Evolutionary conservation across 2,888 invertebrate species (phyloP).

Genomic region (Drosophila formosana): DNA sequence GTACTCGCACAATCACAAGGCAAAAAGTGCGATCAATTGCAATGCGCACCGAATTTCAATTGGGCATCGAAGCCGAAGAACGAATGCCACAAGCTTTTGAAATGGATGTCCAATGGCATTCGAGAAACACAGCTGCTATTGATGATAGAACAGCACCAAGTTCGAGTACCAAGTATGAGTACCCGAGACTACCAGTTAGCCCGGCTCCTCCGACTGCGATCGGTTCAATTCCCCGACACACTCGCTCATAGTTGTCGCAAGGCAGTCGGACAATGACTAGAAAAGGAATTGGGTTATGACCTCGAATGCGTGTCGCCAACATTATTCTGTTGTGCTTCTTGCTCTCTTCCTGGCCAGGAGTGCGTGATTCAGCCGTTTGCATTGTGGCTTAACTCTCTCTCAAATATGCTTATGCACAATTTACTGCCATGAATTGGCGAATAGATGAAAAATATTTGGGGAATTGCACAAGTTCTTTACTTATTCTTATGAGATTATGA

Average conservation of each 20-base stretch:
- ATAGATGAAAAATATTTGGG: background rate
- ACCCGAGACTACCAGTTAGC: background rate
- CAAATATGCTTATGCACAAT: background rate
- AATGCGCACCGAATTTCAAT: constrained; percentile 79
- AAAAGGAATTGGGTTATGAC: constrained; percentile 82
- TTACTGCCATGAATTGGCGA: background rate
- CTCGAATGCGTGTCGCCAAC: constrained; percentile 80
- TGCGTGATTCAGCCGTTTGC: constrained; percentile 66
- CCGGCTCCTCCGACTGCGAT: constrained; percentile 17
- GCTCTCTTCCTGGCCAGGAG: constrained; percentile 15
- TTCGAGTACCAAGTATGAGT: constrained; percentile 14
- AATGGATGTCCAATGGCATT: constrained; percentile 60
- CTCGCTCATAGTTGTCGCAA: background rate
- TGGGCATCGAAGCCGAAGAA: constrained; percentile 45
- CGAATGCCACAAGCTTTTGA: constrained; percentile 35
- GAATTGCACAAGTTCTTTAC: background rate
- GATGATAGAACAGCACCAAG: constrained; percentile 49
- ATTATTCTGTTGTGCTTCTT: constrained; percentile 7
- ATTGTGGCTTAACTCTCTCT: constrained; percentile 25
- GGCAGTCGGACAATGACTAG: constrained; percentile 41
- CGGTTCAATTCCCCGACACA: constrained; percentile 8
- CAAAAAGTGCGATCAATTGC: constrained; percentile 79
- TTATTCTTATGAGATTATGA: no score
- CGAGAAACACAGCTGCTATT: constrained; percentile 59
- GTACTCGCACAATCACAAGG: constrained; percentile 63